Conservation (phyloP, 2,113 vertebrate genomes). For the Crotalus tigris region DNA sequence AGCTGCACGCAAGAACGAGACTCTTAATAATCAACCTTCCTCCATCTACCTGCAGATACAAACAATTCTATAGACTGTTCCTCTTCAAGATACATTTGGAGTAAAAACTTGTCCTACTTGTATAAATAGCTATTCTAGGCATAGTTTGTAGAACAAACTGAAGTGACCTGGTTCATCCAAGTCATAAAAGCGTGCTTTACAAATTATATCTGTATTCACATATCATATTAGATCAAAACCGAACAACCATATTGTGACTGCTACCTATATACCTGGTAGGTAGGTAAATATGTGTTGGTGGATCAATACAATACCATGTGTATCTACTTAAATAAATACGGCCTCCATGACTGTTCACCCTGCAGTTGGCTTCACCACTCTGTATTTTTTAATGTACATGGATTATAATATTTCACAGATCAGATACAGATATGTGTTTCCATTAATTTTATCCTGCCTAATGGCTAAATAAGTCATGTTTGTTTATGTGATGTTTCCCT, state of each 20-base stretch:
- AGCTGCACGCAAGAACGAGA: neutral
- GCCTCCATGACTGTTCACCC: too few species aligned
- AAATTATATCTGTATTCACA: neutral
- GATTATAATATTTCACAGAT: neutral
- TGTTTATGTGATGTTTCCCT: neutral
- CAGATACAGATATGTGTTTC: neutral
- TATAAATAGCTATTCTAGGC: neutral
- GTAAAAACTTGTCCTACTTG: neutral
- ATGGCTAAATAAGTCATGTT: neutral
- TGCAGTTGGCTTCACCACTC: neutral
- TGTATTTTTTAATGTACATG: neutral
- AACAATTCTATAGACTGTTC: neutral
- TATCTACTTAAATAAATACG: neutral
- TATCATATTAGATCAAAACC: neutral
- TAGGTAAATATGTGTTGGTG: neutral
- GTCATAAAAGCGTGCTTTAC: neutral
- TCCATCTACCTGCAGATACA: neutral
- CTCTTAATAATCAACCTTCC: neutral
- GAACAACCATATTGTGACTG: neutral
- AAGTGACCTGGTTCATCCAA: neutral
- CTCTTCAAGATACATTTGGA: neutral
- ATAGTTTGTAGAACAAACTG: neutral
- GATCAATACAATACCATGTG: neutral
- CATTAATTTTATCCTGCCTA: neutral
- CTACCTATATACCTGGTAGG: neutral